Evolutionary conservation across 2,888 invertebrate genomes (phyloP).

Genomic region (Drosophila fulvimacula): DNA sequence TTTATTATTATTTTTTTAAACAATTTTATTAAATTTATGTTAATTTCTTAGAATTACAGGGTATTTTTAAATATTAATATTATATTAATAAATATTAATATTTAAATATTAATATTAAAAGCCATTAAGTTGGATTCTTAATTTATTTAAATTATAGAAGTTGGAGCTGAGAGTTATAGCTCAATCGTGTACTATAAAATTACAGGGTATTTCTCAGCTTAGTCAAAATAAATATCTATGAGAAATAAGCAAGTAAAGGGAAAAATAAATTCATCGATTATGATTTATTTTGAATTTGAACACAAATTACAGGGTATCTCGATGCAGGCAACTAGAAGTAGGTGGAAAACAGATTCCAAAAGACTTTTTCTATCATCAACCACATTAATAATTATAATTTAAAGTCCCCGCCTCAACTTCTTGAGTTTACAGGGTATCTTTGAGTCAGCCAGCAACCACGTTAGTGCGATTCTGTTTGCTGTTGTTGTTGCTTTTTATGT

Average conservation of each 20-base stretch:
- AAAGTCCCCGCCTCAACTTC: background rate
- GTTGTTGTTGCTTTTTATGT: slow-evolving; percentile 22
- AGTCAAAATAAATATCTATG: background rate
- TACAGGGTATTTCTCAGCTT: background rate
- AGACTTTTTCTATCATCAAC: background rate
- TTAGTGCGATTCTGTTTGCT: background rate
- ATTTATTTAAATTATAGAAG: background rate
- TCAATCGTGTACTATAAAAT: background rate
- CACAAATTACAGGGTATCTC: background rate
- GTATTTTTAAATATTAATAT: no score
- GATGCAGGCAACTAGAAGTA: background rate
- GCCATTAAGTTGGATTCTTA: no score
- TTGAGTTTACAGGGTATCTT: slow-evolving; percentile 10
- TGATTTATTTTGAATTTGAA: background rate
- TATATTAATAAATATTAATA: no score
- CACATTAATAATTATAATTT: background rate
- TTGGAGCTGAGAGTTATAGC: background rate
- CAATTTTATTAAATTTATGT: background rate
- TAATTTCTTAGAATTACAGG: no score
- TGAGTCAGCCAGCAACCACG: no score
- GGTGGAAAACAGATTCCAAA: background rate
- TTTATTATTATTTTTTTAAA: background rate
- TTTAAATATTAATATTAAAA: no score
- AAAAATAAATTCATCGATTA: background rate
- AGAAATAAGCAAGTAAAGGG: background rate